Evolutionary conservation across 2,797 vertebrate species (phyloP).

Genomic region (Muscicapa comitata): DNA sequence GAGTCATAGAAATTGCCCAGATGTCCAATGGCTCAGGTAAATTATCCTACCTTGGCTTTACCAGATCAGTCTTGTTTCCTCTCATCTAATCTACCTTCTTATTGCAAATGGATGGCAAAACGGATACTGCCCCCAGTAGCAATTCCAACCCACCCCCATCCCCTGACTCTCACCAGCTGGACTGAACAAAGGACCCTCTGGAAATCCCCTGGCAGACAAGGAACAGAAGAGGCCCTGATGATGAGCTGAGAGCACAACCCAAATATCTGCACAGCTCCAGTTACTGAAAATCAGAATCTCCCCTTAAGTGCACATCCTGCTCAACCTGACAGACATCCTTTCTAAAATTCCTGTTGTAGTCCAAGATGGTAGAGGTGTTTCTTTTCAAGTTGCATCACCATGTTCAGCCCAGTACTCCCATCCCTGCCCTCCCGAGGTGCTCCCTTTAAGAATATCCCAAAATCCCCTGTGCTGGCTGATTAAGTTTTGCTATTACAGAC

Average conservation of each 20-base stretch:
- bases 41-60: not conserved
- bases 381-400: not conserved
- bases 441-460: not conserved
- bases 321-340: not conserved
- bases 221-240: rapidly evolving
- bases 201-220: not conserved
- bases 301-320: not conserved
- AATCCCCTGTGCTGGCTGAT: not conserved
- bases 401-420: rapidly evolving
- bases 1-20: not conserved
- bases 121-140: rapidly evolving
- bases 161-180: not conserved
- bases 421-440: rapidly evolving
- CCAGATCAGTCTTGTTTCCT: not conserved
- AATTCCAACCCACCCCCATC: not conserved
- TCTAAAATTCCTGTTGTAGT: not conserved
- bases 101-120: not conserved
- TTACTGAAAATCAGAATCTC: not conserved
- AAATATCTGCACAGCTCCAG: not conserved
- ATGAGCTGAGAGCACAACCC: not conserved
- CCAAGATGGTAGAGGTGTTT: not conserved
- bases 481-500: not conserved
- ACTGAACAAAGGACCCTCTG: not conserved
- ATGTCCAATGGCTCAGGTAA: not conserved
- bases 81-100: not conserved